Evolutionary conservation across 37 sponge, comb jelly and placozoan species (phyloP).

Genomic region (Tethya wilhelma): DNA sequence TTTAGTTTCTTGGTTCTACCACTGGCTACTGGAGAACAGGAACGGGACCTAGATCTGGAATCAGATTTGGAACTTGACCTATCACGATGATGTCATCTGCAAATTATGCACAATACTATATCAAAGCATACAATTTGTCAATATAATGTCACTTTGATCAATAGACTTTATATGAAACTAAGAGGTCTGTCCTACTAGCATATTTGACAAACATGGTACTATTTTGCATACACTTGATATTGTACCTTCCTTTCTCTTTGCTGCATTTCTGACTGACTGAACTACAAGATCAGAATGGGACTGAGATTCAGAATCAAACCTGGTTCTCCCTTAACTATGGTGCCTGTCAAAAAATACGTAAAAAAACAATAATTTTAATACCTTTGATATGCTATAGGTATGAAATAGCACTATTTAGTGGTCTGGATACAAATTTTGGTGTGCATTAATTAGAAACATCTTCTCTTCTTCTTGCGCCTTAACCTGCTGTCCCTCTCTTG

Average conservation of each 20-base stretch:
- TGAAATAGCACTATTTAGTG: too few relatives aligned
- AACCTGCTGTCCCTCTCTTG: background rate
- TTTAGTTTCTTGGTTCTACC: background rate
- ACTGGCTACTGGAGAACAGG: too few relatives aligned
- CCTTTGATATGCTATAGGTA: too few relatives aligned
- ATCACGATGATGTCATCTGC: background rate
- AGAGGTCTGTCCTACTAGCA: too few relatives aligned
- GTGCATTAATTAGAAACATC: constrained; percentile 7
- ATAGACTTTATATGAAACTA: too few relatives aligned
- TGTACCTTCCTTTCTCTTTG: background rate
- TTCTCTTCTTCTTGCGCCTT: background rate
- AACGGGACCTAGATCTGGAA: background rate
- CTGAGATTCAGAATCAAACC: constrained; percentile 19
- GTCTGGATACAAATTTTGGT: background rate
- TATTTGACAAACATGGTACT: too few relatives aligned
- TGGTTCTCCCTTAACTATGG: background rate
- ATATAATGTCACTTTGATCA: too few relatives aligned
- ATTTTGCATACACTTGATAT: too few relatives aligned
- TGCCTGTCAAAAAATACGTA: too few relatives aligned
- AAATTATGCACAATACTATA: too few relatives aligned
- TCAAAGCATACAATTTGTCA: too few relatives aligned
- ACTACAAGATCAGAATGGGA: constrained; percentile 52
- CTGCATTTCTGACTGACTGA: constrained; percentile 6
- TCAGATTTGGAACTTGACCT: background rate
- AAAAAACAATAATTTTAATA: too few relatives aligned